Evolutionary conservation across 2,113 vertebrate species (phyloP).

Genomic region (Neofelis nebulosa): DNA sequence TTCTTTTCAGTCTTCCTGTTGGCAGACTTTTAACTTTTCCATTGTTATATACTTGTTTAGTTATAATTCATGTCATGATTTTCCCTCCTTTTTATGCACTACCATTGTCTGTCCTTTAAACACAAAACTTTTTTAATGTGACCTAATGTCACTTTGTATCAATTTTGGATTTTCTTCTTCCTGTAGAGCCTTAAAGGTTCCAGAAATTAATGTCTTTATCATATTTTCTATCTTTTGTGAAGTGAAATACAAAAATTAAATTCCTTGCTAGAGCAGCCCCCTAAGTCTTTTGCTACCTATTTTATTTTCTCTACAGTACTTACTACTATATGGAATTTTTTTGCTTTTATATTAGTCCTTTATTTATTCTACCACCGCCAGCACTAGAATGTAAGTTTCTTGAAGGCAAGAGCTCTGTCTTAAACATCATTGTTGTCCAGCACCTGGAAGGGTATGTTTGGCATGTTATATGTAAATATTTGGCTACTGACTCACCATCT

Average conservation of each 20-base stretch:
- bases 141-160: neutral
- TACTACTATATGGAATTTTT: neutral
- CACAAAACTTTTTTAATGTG: neutral
- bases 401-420: neutral
- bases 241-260: neutral
- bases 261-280: neutral
- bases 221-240: neutral
- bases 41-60: neutral
- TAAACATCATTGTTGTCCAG: neutral
- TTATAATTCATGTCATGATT: conserved; percentile 20
- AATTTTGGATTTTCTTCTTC: conserved; percentile 29
- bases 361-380: neutral
- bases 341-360: neutral
- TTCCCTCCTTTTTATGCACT: neutral
- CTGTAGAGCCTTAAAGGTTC: neutral
- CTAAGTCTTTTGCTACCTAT: neutral
- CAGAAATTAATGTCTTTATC: conserved; percentile 36
- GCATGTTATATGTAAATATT: neutral
- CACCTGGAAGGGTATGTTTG: neutral
- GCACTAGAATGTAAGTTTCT: neutral
- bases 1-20: neutral
- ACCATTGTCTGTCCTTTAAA: conserved; percentile 2
- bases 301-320: neutral
- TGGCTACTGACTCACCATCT: neutral
- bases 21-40: neutral